Base-by-base conservation (phyloP, 2,888 invertebrate genomes). In the Elgonia sp. region DNA sequence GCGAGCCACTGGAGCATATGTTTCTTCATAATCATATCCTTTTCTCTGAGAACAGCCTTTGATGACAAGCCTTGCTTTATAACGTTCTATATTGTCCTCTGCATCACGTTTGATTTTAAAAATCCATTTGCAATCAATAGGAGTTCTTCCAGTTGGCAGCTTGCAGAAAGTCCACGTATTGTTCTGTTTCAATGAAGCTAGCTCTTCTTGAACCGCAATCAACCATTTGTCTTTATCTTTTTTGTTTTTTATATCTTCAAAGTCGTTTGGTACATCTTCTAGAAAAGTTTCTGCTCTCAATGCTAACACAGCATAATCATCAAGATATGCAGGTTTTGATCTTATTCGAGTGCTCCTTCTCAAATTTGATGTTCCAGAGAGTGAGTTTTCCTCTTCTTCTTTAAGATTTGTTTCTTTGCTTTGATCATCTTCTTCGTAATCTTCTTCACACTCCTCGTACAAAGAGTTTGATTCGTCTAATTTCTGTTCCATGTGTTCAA, bases 1-100 rank as follows among this genome's bases (percentile, higher is more conserved):
- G 20, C 89, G 50, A 7, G 89, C 92, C 12, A 92, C 92, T 37
- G 92, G 92, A 75, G 92, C 91, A 82, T 90, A 92, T 7, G 90
- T 92, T 87, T 92, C 91, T 62, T 91, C 85, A 82, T 89, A 92
- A 73, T 92, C 92, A 39, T 84, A 90, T 7, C 91, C 92, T 84
- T 89, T 53, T 55, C 70, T 53, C 84, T 92, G 92, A 12, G 7
- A 37, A 21, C 57, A 57, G 4, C 57, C 62, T 29, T 37, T 62
- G 8, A 62, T 14, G 2, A 62, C 62, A 37, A 62, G 14, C 80
- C 53, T 67, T 87, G 92, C 4, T 90, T 91, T 73, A 90, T 91
- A 10, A 88, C 67, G 69, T 50, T 91, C 81, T 8, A 92, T 91
- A 73, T 92, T 92, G 55, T 90, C 90, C 46, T 75, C 86, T 20